Evolutionary conservation across 2,797 vertebrate species (phyloP), one percentile per base, ranked within the genome.

Genomic region (Chromis chromis): DNA sequence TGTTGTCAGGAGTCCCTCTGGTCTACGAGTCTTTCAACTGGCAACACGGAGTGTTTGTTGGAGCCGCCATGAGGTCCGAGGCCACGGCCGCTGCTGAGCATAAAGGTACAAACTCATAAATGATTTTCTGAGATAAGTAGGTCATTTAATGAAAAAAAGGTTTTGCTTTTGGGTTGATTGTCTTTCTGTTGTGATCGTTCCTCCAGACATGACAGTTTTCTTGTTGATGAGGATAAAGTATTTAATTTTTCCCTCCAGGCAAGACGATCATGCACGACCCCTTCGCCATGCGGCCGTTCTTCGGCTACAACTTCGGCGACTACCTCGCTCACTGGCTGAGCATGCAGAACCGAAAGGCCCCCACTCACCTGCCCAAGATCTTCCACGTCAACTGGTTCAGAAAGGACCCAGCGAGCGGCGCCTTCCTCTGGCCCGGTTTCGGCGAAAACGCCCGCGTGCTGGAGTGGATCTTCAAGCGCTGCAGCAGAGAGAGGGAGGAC

Each of bases 381-480:
- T 98, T 98, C 93, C 97, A 98, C 0, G 97, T 98, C 86, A 98
- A 98, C 93, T 98, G 97, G 97, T 98, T 98, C 92, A 91, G 96
- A 7, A 95, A 96, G 39, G 94, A 97, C 50, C 89, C 89, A 0
- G 54, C 87, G 1, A 84, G 82, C 0, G 96, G 96, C 0, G 54
- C 87, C 69, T 98, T 97, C 94, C 89, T 98, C 27, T 98, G 97
- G 97, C 97, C 97, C 0, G 97, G 97, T n/a, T 98, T 97, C 3
- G 96, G 96, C 0, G 96, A 98, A 77, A 98, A 98, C 17, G 92
- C 95, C 40, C 94, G 97, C 0, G 96, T 97, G 31, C 92, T 98
- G 6, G 96, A 98, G 72, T 98, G 97, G 97, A 95, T 98, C 93
- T 98, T 96, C 86, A 93, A 91, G 64, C 94, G 97, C 31, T 94